A percentile compares a stretch with the other conserved stretches of the same genome.
Evolutionary conservation across 2,888 invertebrate species (phyloP).

Genomic region (Conomelus anceps): DNA sequence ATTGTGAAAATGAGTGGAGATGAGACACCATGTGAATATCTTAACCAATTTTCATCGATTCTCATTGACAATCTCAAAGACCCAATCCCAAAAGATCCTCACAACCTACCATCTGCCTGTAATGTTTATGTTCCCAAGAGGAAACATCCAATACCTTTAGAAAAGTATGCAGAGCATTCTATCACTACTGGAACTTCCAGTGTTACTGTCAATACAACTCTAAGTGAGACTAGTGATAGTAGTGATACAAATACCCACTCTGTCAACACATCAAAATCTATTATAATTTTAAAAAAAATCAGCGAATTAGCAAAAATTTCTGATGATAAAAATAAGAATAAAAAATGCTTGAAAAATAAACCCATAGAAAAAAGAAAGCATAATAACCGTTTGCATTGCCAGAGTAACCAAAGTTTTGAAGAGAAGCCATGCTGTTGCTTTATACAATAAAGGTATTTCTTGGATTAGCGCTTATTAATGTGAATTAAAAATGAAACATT

Average conservation of each 20-base stretch:
- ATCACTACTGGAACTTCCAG: not conserved
- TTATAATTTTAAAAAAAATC: not conserved
- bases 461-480: too few relatives aligned
- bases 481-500: too few relatives aligned
- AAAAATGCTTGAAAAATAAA: not conserved
- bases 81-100: slow-evolving; percentile 28
- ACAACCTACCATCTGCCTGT: slow-evolving; percentile 14
- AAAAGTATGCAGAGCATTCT: not conserved
- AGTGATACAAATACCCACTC: not conserved
- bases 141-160: not conserved
- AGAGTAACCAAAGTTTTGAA: not conserved
- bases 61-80: slow-evolving; percentile 28
- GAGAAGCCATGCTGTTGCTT: not conserved
- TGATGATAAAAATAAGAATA: not conserved
- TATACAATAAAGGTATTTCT: not conserved
- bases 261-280: not conserved
- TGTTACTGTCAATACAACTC: not conserved
- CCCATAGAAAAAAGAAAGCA: not conserved
- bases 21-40: slow-evolving; percentile 18
- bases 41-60: slow-evolving; percentile 27
- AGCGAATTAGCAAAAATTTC: not conserved
- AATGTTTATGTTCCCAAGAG: slow-evolving; percentile 15
- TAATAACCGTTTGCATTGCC: not conserved
- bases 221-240: not conserved
- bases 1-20: not conserved